Evolutionary conservation across 2,113 vertebrate genomes (phyloP).

Genomic region (Chaetura pelagica): DNA sequence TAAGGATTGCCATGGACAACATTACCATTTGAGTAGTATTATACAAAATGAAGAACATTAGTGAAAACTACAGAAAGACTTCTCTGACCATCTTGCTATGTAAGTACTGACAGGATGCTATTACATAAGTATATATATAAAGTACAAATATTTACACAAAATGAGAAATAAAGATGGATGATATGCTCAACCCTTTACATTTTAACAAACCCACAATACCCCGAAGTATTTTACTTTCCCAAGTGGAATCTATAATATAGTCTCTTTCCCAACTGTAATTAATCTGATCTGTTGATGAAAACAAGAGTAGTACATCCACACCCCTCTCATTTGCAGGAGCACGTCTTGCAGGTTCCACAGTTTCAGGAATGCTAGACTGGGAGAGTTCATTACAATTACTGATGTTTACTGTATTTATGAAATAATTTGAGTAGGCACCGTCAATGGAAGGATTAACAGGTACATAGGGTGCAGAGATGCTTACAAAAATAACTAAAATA

Average conservation of each 20-base stretch:
- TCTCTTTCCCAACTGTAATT: not conserved
- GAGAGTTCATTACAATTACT: not conserved
- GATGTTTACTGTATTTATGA: not conserved
- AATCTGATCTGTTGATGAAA: not conserved
- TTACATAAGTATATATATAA: not conserved
- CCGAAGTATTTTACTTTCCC: not conserved
- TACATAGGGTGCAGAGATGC: not conserved
- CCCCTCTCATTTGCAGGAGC: slow-evolving; percentile 24
- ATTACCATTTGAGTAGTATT: not conserved
- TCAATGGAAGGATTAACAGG: not conserved
- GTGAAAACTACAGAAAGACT: slow-evolving; percentile 11
- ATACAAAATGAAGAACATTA: slow-evolving; percentile 17
- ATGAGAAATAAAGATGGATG: not conserved
- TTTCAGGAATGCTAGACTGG: slow-evolving; percentile 2
- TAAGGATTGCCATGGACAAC: slow-evolving; percentile 29
- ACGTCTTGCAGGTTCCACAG: not conserved
- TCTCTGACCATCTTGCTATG: not conserved
- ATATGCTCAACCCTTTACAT: not conserved
- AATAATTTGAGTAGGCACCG: not conserved
- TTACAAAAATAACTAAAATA: slow-evolving; percentile 12
- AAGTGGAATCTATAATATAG: not conserved
- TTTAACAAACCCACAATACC: not conserved
- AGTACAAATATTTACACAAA: not conserved
- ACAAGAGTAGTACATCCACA: not conserved
- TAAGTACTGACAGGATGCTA: not conserved